These are phyloP conservation scores for Diachasmimorpha longicaudata DNA, from an alignment of 1,140 invertebrate species.

Conservation along the genomic window DNA sequence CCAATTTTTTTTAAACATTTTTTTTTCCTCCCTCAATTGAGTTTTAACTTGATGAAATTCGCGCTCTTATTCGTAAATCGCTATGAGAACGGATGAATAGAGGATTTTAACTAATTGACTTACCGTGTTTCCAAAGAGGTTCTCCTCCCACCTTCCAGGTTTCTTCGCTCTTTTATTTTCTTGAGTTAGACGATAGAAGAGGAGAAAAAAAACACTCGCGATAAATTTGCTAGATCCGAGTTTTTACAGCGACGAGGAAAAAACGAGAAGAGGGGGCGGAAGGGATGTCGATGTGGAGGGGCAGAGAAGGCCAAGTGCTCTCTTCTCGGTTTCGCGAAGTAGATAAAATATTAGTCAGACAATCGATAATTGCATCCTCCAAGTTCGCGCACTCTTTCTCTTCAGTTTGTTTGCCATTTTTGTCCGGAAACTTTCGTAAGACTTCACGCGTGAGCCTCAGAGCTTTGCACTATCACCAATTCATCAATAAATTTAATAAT, in stretches of 20 bases:
- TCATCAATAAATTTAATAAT: neutral
- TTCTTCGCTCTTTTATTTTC: conserved; percentile 6
- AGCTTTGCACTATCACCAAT: neutral
- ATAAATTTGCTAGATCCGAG: neutral
- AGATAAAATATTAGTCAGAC: conserved; percentile 23
- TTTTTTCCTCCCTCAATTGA: neutral
- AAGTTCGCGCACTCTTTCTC: neutral
- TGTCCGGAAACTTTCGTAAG: neutral
- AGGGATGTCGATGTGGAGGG: neutral
- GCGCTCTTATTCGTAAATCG: neutral
- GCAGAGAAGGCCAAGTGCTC: neutral
- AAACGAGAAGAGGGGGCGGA: neutral
- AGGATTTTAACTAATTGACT: conserved; percentile 27
- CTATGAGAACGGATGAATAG: neutral
- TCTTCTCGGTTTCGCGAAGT: conserved; percentile 7
- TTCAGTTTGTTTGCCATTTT: neutral
- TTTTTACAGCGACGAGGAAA: neutral
- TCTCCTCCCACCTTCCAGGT: neutral
- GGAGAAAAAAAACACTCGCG: conserved; percentile 20
- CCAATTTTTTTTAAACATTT: neutral
- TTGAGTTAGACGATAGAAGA: neutral
- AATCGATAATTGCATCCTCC: conserved; percentile 18
- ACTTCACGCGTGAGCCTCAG: neutral
- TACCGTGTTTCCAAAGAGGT: conserved; percentile 25
- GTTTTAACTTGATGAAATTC: neutral